Evolutionary conservation across 2,888 invertebrate genomes (phyloP), one percentile per base, ranked within the genome.

Genomic region (Drosophila meridiana): DNA sequence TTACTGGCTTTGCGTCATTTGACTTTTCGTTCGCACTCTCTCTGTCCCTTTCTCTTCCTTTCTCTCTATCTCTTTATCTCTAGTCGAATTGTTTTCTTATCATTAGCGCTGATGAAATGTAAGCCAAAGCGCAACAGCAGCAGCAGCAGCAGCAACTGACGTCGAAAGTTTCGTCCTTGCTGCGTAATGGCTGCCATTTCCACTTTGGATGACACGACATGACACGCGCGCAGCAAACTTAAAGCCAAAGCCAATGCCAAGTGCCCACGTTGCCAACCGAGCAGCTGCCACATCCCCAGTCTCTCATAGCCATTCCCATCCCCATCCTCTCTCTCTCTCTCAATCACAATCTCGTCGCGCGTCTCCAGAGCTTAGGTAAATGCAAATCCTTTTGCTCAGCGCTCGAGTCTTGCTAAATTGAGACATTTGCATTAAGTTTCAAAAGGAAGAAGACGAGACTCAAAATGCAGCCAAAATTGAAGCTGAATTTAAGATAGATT

Each of bases 21-120:
- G 74, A 73, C 73, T 77, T 76, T 34, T 8, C 38, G 9, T 14
- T 38, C 40, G 14, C 38, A 5, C 14, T 47, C 30, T 11, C 7
- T 26, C 52, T 53, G 48, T 20, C 43, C 9, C 13, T 9, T 2
- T 68, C 34, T 50, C 28, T 26, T 38, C 52, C 36, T 36, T 40
- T 14, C 32, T 38, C 42, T 53, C 42, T 56, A 38, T 45, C 45
- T 20, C 42, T 48, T 32, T 42, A 36, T 53, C 38, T 42, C 38
- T 53, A 43, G 57, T 75, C 75, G 82, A 81, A 87, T 87, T 86
- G 86, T 86, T 89, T 87, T 86, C 80, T 89, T 89, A 86, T 87
- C 90, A 86, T 86, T 84, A 86, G 82, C 72, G 76, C 87, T 76
- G 82, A 83, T 86, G 86, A 88, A 88, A 88, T 88, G 83, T 83